phyloP scores from a whole-genome alignment of 2,113 vertebrate genomes.

The Podilymbus podiceps region DNA sequence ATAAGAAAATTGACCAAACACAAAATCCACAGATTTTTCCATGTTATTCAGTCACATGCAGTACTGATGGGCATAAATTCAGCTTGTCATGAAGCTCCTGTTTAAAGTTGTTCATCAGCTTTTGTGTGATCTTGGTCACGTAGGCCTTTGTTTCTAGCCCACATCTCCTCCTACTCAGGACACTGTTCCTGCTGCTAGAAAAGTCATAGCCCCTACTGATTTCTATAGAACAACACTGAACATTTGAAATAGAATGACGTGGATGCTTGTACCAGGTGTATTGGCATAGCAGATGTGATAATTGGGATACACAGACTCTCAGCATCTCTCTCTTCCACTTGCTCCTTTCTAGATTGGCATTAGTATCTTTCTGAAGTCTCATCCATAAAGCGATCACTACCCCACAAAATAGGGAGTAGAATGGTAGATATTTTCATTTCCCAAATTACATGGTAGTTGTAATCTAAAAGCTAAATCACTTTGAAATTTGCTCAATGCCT shows the following conservation, averaged over 20 bases:
- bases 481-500: not conserved
- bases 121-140: not conserved
- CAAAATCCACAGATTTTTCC: not conserved
- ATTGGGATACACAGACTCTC: not conserved
- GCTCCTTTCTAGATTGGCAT: not conserved
- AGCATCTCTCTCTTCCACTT: not conserved
- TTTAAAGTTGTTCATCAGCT: not conserved
- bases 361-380: not conserved
- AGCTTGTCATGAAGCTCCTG: not conserved
- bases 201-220: not conserved
- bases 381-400: not conserved
- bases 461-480: not conserved
- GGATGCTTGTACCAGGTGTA: not conserved
- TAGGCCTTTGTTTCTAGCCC: not conserved
- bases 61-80: not conserved
- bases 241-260: not conserved
- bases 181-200: not conserved
- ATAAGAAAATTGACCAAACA: not conserved
- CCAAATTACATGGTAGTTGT: not conserved
- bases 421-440: not conserved
- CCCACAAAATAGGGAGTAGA: not conserved
- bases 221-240: not conserved
- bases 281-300: not conserved
- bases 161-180: not conserved
- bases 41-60: accelerated